Conservation (phyloP, 2,113 vertebrate species). For the Desmodus rotundus region DNA sequence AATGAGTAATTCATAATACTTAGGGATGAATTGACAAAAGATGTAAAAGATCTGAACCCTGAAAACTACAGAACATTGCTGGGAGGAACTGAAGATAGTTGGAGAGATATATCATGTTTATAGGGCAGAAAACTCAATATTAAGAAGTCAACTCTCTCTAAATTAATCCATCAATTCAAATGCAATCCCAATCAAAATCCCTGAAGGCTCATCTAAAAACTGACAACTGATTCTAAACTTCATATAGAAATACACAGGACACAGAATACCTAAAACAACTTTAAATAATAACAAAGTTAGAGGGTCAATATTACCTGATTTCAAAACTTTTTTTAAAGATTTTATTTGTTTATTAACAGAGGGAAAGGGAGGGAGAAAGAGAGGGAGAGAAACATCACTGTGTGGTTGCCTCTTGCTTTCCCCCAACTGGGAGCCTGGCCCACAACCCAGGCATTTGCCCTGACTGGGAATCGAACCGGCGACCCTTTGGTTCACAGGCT, state of each 20-base stretch:
- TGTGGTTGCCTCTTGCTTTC: too few relatives aligned
- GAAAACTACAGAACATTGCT: background rate
- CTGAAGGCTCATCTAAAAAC: background rate
- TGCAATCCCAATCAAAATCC: background rate
- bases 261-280: conserved; percentile 2
- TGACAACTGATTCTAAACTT: background rate
- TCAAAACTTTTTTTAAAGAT: background rate
- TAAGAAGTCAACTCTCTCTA: conserved; percentile 6
- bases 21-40: conserved; percentile 27
- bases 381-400: too few relatives aligned
- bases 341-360: background rate
- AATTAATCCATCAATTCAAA: conserved; percentile 19
- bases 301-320: background rate
- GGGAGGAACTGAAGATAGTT: background rate
- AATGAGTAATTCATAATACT: conserved; percentile 22
- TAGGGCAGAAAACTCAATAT: background rate
- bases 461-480: too few relatives aligned
- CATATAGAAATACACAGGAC: background rate
- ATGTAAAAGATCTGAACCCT: background rate
- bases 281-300: background rate
- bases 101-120: background rate
- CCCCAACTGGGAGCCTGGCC: too few relatives aligned
- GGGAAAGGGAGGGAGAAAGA: too few relatives aligned
- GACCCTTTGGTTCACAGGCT: too few relatives aligned
- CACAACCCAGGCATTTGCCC: too few relatives aligned